Evolutionary conservation across 2,113 vertebrate species (phyloP).

Genomic region (Pardalotus punctatus): DNA sequence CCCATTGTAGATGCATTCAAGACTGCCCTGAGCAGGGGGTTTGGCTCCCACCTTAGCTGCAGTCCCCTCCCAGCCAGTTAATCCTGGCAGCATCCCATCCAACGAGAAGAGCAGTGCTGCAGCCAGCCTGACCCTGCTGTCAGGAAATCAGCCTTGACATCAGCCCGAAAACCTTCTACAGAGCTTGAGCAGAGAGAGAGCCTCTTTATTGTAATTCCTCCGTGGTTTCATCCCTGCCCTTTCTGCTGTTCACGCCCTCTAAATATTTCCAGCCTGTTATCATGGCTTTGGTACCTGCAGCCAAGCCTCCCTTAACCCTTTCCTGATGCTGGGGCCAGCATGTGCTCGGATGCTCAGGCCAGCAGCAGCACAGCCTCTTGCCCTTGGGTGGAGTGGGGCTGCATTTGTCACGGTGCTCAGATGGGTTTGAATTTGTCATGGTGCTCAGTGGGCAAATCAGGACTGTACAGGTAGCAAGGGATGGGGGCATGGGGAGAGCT

Average conservation of each 20-base stretch:
- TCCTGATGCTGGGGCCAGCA: not conserved
- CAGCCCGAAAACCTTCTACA: not conserved
- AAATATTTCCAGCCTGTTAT: slow-evolving; percentile 66
- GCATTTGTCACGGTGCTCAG: not conserved
- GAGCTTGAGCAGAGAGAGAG: not conserved
- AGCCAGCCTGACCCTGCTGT: slow-evolving; percentile 7
- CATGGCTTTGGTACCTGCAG: slow-evolving; percentile 56
- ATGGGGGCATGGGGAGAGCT: not conserved
- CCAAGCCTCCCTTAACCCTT: slow-evolving; percentile 36
- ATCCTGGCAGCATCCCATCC: not conserved
- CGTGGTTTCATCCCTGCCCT: slow-evolving; percentile 39
- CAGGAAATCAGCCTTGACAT: slow-evolving; percentile 42
- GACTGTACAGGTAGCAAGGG: not conserved
- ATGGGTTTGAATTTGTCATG: not conserved
- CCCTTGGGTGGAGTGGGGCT: no score
- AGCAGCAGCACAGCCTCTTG: not conserved
- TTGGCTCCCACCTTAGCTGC: not conserved
- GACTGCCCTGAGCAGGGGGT: not conserved
- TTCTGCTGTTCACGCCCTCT: slow-evolving; percentile 37
- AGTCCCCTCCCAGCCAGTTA: not conserved
- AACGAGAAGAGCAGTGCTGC: not conserved
- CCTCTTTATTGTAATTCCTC: slow-evolving; percentile 34
- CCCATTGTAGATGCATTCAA: not conserved
- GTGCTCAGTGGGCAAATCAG: accelerated
- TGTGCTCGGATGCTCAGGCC: accelerated